Evolutionary conservation across 2,888 invertebrate genomes (phyloP), one percentile per base, ranked within the genome.

Genomic region (Tachina grossa): DNA sequence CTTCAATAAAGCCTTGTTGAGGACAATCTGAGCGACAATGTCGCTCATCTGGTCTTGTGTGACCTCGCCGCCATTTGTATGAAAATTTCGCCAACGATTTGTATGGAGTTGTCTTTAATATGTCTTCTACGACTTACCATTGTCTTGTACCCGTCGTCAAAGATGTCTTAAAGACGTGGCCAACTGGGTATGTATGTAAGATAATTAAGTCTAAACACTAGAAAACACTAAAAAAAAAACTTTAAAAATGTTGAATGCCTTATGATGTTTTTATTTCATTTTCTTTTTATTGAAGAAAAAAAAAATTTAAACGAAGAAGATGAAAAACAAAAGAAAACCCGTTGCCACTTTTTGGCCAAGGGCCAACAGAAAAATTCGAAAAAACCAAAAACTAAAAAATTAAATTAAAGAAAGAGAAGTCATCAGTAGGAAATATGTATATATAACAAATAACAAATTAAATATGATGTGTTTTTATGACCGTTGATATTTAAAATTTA

Each of bases 271-370:
- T 72, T 11, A 66, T 66, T 66, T 74, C 14, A 57, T 9, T 59
- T 74, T 41, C 53, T 49, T 47, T 65, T 47, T 69, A 22, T 41
- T 53, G 55, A 65, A 77, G 55, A 65, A 77, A 78, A 78, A 55
- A 78, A 66, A 74, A 6, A 71, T 82, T 76, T 63, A 22, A 53
- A 72, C 19, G 77, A 66, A 49, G 59, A 66, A 82, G 6, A 49
- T 43, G 22, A 47, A 79, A 68, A 69, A 39, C 11, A 59, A 69
- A 53, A 16, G 31, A 51, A 68, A 74, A 74, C 63, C 55, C 79
- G 71, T 85, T 83, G 83, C 85, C 83, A 80, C 79, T 85, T 83
- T 80, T 85, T 85, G 85, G 85, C 83, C 8, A 31, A 43, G 8
- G 31, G 83, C 85, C 85, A 85, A 83, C 45, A 85, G 39, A 55